Conservation (phyloP, 92 coral and sea anemone species). For the Porites evermanni region DNA sequence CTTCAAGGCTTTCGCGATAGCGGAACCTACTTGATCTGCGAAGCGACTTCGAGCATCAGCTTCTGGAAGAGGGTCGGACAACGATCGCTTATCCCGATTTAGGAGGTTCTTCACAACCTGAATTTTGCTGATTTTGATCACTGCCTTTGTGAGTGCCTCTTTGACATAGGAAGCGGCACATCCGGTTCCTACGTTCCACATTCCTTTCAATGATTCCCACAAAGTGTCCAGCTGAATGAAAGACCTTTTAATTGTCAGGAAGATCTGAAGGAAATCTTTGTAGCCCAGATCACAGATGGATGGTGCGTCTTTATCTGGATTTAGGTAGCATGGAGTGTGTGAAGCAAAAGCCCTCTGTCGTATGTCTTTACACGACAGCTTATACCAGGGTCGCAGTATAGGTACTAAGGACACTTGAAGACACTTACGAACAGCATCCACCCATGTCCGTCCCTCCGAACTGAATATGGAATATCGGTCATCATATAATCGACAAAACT, state of each 20-base stretch:
- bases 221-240: conserved; percentile 44
- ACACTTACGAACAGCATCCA: conserved; percentile 71
- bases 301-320: conserved; percentile 58
- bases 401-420: conserved; percentile 73
- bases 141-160: conserved; percentile 6
- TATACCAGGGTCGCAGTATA: conserved; percentile 52
- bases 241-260: conserved; percentile 65
- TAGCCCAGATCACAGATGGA: conserved; percentile 66
- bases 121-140: conserved; percentile 9
- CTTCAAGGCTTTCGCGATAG: conserved; percentile 30
- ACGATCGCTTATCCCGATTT: conserved; percentile 27
- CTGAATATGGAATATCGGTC: conserved; percentile 29
- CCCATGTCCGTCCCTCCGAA: conserved; percentile 48
- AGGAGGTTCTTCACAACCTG: neutral
- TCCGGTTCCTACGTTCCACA: conserved; percentile 49
- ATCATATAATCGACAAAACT: conserved; percentile 57
- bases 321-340: conserved; percentile 65
- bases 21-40: conserved; percentile 44
- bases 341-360: conserved; percentile 52
- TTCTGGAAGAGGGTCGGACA: conserved; percentile 41
- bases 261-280: conserved; percentile 41
- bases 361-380: conserved; percentile 56
- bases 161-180: conserved; percentile 14
- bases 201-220: conserved; percentile 62
- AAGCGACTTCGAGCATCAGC: conserved; percentile 55